Evolutionary conservation across 2,113 vertebrate genomes (phyloP).

Genomic region (Syngnathoides biaculeatus): DNA sequence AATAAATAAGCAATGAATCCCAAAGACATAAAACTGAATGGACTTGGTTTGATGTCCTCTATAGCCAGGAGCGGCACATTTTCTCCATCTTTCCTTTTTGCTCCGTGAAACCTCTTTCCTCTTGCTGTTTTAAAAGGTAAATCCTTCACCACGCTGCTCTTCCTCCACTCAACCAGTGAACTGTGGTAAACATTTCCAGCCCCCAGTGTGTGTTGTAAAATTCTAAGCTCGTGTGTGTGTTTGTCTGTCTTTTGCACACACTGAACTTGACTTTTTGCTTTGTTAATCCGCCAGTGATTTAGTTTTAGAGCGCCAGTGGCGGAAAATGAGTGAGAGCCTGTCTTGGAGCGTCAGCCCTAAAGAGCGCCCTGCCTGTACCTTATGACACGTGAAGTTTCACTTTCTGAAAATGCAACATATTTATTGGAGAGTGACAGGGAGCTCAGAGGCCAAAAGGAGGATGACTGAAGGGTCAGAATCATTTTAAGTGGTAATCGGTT

Average conservation of each 20-base stretch:
- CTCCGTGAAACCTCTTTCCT: slow-evolving; percentile 1
- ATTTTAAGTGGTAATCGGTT: background rate
- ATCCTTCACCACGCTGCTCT: slow-evolving; percentile 18
- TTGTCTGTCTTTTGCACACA: slow-evolving; percentile 9
- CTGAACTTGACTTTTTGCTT: slow-evolving; percentile 47
- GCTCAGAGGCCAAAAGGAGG: slow-evolving; percentile 1
- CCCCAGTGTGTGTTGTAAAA: slow-evolving; percentile 9
- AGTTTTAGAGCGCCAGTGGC: slow-evolving; percentile 25
- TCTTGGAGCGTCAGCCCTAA: slow-evolving; percentile 9
- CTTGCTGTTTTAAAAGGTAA: slow-evolving; percentile 21
- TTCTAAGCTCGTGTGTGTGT: background rate
- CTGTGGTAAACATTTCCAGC: slow-evolving; percentile 19
- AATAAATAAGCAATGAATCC: slow-evolving; percentile 70
- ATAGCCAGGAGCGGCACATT: slow-evolving; percentile 24
- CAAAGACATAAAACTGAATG: slow-evolving; percentile 52
- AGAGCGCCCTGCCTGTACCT: slow-evolving; percentile 20
- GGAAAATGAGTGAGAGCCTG: slow-evolving; percentile 23
- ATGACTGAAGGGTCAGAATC: background rate
- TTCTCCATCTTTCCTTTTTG: slow-evolving; percentile 13
- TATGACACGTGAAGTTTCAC: slow-evolving; percentile 9
- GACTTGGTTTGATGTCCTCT: slow-evolving; percentile 41
- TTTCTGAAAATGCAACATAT: slow-evolving; percentile 29
- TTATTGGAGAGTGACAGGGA: slow-evolving; percentile 25
- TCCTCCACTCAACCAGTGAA: slow-evolving; percentile 36
- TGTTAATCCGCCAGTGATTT: slow-evolving; percentile 39